phyloP scores from a whole-genome alignment of 2,888 invertebrate genomes.

The Acanthacorydalis orientalis region DNA sequence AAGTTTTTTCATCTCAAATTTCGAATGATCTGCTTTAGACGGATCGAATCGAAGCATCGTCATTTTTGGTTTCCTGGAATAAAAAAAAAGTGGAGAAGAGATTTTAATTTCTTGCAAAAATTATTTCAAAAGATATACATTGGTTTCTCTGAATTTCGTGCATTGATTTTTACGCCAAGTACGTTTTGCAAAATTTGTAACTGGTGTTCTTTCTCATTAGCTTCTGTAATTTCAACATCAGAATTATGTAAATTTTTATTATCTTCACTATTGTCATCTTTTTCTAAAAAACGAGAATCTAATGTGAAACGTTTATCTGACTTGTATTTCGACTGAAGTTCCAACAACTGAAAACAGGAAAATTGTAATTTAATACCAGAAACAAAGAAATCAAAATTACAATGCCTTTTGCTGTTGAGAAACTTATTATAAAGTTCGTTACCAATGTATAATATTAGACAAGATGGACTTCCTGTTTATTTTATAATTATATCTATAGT shows the following conservation, averaged over 20 bases:
- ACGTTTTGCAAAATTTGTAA: conserved; percentile 30
- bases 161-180: conserved; percentile 14
- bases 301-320: conserved; percentile 62
- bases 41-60: conserved; percentile 52
- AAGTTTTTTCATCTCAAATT: conserved; percentile 32
- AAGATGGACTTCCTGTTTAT: too few relatives aligned
- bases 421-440: not conserved
- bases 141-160: not conserved
- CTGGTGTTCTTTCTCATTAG: conserved; percentile 26
- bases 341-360: conserved; percentile 34
- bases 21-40: conserved; percentile 42
- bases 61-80: conserved; percentile 11
- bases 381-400: not conserved
- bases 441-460: too few relatives aligned
- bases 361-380: conserved; percentile 1
- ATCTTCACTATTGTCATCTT: conserved; percentile 24
- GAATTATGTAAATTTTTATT: conserved; percentile 12
- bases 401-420: not conserved
- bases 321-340: conserved; percentile 54
- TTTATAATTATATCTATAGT: too few relatives aligned
- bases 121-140: not conserved
- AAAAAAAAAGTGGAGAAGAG: conserved; percentile 12
- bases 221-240: conserved; percentile 14
- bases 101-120: not conserved
- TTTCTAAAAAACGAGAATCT: conserved; percentile 54